Conservation (phyloP, 2,797 vertebrate species). For the Chromis chromis region DNA sequence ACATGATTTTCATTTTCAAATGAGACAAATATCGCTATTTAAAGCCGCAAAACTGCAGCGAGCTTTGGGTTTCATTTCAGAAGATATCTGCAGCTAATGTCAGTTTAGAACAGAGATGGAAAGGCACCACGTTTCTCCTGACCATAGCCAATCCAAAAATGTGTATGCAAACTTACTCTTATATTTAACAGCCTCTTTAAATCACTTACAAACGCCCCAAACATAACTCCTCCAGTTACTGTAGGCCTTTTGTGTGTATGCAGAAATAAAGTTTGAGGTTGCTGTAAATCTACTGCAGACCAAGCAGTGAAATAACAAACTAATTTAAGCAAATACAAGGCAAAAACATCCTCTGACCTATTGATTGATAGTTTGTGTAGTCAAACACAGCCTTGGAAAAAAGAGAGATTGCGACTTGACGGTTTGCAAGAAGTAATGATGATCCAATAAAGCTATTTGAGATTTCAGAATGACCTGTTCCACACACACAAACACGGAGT, state of each 20-base stretch:
- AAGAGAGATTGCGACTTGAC: too few species aligned
- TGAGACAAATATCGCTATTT: too few species aligned
- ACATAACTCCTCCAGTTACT: not conserved
- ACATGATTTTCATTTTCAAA: not conserved
- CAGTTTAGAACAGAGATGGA: too few species aligned
- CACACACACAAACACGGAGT: constrained; percentile 26
- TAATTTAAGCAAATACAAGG: not conserved
- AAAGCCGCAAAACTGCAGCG: not conserved
- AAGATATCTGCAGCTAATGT: not conserved
- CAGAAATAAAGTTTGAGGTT: not conserved
- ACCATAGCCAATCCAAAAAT: not conserved
- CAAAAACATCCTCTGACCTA: not conserved
- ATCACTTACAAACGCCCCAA: not conserved
- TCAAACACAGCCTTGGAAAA: constrained; percentile 15
- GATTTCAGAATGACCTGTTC: constrained; percentile 36
- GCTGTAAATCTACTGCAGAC: too few species aligned
- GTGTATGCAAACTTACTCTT: not conserved
- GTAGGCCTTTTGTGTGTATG: not conserved
- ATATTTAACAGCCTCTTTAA: not conserved
- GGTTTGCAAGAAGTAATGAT: constrained; percentile 22
- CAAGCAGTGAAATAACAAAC: too few species aligned
- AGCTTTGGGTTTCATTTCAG: too few species aligned
- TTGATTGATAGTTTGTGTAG: constrained; percentile 9
- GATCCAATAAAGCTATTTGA: constrained; percentile 41
- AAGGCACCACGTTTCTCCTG: not conserved